phyloP scores from a whole-genome alignment of 2,113 vertebrate species.

The Silurus asotus region DNA sequence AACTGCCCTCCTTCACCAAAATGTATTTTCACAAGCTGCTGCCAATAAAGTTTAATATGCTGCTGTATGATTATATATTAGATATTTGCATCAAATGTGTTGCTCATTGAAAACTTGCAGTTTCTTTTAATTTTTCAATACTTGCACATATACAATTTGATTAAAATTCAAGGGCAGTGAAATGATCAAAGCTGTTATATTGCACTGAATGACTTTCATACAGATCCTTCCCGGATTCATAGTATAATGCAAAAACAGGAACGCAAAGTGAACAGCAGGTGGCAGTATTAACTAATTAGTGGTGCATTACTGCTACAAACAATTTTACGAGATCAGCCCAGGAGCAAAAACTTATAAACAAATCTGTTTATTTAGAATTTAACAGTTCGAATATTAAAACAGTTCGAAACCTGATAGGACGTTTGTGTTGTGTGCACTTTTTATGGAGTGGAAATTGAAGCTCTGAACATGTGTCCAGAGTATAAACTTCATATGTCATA shows the following conservation, averaged over 20 bases:
- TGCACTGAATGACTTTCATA: not conserved
- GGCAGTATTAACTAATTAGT: not conserved
- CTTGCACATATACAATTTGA: not conserved
- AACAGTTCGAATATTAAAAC: not conserved
- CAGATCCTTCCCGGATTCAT: not conserved
- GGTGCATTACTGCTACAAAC: not conserved
- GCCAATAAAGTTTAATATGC: not conserved
- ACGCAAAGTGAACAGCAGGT: not conserved
- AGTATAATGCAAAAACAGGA: not conserved
- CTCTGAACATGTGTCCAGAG: not conserved
- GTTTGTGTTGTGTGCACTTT: not conserved
- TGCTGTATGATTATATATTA: not conserved
- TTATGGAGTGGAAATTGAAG: not conserved
- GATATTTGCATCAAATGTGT: not conserved
- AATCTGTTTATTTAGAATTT: not conserved
- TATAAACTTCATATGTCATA: not conserved
- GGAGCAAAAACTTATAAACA: not conserved
- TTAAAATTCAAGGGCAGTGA: not conserved
- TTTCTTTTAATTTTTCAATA: not conserved
- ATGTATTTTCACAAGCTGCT: not conserved
- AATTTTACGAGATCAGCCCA: not conserved
- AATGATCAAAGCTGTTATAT: not conserved
- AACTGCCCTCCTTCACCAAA: not conserved
- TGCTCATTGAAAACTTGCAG: not conserved
- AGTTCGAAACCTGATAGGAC: not conserved